Base-by-base conservation (phyloP, 1,140 invertebrate genomes). In the Paramacrobiotus metropolitanus region DNA sequence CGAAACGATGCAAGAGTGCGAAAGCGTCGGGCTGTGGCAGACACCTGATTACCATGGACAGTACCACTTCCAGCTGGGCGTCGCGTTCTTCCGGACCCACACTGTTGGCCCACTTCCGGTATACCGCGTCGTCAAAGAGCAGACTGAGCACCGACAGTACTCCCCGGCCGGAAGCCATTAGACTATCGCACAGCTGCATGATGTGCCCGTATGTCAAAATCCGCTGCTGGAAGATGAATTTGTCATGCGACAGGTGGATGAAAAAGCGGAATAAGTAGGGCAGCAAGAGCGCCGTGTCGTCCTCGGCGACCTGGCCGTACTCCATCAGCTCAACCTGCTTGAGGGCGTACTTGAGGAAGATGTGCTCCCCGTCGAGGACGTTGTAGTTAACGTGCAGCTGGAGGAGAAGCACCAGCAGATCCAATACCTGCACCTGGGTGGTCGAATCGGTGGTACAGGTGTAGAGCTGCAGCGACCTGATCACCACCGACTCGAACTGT, bases 381-480 rank as follows among this genome's bases (percentile, higher is more conserved):
- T 55, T 55, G 48, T 55, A 55, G 48, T 55, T 55, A 4, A 55
- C 48, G 48, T 55, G 48, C 4, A 55, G 48, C 24, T 55, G 48
- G 28, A 55, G 48, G 9, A 55, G 48, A 28, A 55, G 48, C 15
- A 55, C 48, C 15, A 55, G 24, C 24, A 55, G 24, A 55, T 55
- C 48, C 15, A 55, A 24, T 15, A 55, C 48, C 28, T 55, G 48
- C 4, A 24, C 48, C 28, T 55, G 48, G 4, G 48, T 24, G 15
- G 15, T 24, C 15, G 15, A 24, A 9, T 55, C 48, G 48, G 4
- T 28, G 48, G 48, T 55, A 24, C 48, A 55, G 15, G 48, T 55
- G 48, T 55, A 55, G 24, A 55, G 48, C 24, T 55, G 48, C 15
- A 55, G 48, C 15, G 48, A 55, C 48, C 24, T 55, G 48, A 55